A percentile compares a stretch with the other conserved stretches of the same genome.
Evolutionary conservation across 2,888 invertebrate genomes (phyloP).

Genomic region (Macropis europaea): DNA sequence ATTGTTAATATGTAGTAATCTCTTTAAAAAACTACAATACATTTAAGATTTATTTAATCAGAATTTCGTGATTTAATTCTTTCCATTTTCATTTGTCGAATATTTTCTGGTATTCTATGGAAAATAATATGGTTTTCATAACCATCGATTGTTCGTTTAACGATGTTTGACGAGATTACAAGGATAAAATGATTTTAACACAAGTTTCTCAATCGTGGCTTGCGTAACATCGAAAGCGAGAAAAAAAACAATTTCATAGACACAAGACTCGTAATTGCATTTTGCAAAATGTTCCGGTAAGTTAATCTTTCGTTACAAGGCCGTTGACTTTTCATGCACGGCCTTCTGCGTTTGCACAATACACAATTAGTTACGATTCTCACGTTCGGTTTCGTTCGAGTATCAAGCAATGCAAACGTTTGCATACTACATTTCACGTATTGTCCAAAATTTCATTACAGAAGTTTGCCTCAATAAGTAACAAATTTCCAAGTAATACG

Average conservation of each 20-base stretch:
- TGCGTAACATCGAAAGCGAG: conserved; percentile 34
- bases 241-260: conserved; percentile 14
- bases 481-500: too few species aligned
- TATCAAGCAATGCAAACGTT: conserved; percentile 5
- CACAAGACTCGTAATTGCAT: conserved; percentile 19
- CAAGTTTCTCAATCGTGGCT: conserved; percentile 26
- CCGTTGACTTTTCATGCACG: conserved; percentile 43
- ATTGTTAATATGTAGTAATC: too few species aligned
- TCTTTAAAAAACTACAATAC: too few species aligned
- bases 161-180: neutral
- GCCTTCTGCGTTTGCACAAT: conserved; percentile 42
- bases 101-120: too few species aligned
- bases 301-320: conserved; percentile 67
- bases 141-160: neutral
- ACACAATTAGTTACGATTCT: conserved; percentile 38
- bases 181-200: neutral
- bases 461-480: too few species aligned
- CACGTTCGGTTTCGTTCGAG: conserved; percentile 30
- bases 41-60: too few species aligned
- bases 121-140: too few species aligned
- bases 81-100: too few species aligned
- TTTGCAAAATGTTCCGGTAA: conserved; percentile 57
- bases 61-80: too few species aligned
- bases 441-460: neutral
- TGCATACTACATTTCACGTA: neutral